Evolutionary conservation across 64 coral and sea anemone genomes (phyloP), one percentile per base, ranked within the genome.

Genomic region (Dendronephthya gigantea): DNA sequence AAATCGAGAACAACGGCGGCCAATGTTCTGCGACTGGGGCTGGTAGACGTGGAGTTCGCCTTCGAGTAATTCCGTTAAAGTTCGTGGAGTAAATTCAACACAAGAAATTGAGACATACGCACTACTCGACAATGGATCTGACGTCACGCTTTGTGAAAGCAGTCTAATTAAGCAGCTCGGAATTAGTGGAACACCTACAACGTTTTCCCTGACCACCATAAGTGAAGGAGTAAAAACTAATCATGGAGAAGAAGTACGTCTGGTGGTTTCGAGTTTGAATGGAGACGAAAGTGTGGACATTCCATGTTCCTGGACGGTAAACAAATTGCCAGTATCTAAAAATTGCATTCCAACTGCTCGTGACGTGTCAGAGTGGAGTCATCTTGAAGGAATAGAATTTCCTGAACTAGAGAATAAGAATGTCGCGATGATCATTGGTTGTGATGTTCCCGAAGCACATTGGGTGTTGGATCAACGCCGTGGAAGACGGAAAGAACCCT

Each of bases 391-490:
- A 13, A 38, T 89, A 7, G 50, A 50, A 48, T 81, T 92, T 14
- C 85, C 79, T 6, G n/a, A 35, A 48, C 17, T 47, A 83, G 43
- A 86, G 35, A 48, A 89, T 40, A 50, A 89, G 13, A 59, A 92
- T 19, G 84, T 92, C 8, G 35, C 48, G 0, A 30, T 92, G 0
- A 49, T 92, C 0, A 89, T 89, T 48, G 88, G 91, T 4, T 83
- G 84, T n/a, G 84, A 92, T 6, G 29, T 86, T 6, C 91, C 91
- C 22, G 87, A 92, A 69, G 83, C 87, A 6, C 88, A 89, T 50
- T 92, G 84, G 91, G 88, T 87, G 9, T 58, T 83, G 2, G 83
- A 92, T 8, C 75, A 92, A 50, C 81, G 50, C 30, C 82, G 68
- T 39, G 87, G 87, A 9, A 70, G 48, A 35, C 25, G 48, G 16